These are phyloP conservation scores for Centropristis striata DNA, from an alignment of 2,113 vertebrate genomes.

Conservation along the genomic window DNA sequence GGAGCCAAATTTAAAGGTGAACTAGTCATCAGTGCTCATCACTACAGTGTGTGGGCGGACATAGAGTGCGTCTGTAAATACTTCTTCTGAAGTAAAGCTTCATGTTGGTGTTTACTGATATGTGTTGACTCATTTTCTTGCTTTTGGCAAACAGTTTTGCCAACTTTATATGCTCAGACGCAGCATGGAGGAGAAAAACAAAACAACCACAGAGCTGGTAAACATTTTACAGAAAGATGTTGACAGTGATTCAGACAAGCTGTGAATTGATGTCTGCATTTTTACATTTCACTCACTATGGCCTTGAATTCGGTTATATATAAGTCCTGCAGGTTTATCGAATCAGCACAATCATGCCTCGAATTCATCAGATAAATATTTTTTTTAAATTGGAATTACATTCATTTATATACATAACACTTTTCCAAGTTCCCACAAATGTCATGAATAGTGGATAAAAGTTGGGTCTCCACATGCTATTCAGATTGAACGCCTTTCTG, in stretches of 20 bases:
- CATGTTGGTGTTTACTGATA: neutral
- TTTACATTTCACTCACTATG: too few relatives aligned
- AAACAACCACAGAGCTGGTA: neutral
- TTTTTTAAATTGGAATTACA: too few relatives aligned
- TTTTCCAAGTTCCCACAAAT: too few relatives aligned
- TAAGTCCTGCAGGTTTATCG: too few relatives aligned
- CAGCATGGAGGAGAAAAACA: constrained; percentile 15
- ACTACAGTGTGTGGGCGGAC: neutral
- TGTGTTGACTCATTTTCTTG: constrained; percentile 12
- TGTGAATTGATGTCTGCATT: neutral
- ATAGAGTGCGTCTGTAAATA: neutral
- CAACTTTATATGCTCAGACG: neutral
- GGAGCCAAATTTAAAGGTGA: neutral
- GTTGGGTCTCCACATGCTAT: too few relatives aligned
- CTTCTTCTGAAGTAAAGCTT: constrained; percentile 5
- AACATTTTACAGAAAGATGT: constrained; percentile 11
- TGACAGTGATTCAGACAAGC: constrained; percentile 41
- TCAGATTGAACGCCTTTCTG: too few relatives aligned
- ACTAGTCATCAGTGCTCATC: constrained; percentile 8
- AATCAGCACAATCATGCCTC: too few relatives aligned
- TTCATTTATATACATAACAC: too few relatives aligned
- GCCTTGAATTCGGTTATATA: too few relatives aligned
- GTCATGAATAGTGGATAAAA: too few relatives aligned
- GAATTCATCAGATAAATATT: too few relatives aligned
- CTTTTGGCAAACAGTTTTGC: neutral